Evolutionary conservation across 2,797 vertebrate species (phyloP), one percentile per base, ranked within the genome.

Genomic region (Xenopus petersii): DNA sequence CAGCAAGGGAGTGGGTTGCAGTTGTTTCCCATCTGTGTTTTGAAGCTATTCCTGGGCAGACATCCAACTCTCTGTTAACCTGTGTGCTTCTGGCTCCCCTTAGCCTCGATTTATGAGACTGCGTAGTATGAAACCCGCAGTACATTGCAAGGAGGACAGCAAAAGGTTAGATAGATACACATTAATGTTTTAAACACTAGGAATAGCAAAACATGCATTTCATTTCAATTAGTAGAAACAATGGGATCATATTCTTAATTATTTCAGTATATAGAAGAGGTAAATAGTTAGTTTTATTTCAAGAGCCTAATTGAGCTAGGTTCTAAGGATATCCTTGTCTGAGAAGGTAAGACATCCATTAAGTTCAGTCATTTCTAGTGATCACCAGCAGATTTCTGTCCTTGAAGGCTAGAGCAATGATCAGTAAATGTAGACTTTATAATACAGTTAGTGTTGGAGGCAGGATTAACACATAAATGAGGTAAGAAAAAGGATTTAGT

Each of bases 11-110:
- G 66, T 64, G 54, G 60, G 66, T 55, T 69, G 66, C 66, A 64
- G 30, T 62, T 51, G 30, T 69, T 67, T 79, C 71, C 54, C 65
- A 70, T 74, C 71, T 74, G 66, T 74, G 65, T 78, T 49, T 68
- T 73, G 59, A 73, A 58, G 66, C 61, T 33, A 46, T 54, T 79
- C 61, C 77, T 59, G 77, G 77, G 77, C 71, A 79, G 46, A 26
- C 61, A n/a, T 74, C 77, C 77, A 79, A 70, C n/a, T 70, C n/a
- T 12, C 66, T 5, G 77, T 74, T 79, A 79, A 79, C 77, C 77
- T 74, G 71, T 74, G 71, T 58, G 21, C 55, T 74, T 47, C 63
- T 74, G 71, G 55, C 66, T 73, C 61, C 60, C 54, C 51, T 78
- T 56, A 47, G 12, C 42, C 60, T 73, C 24, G 70, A 66, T 74